Conservation (phyloP, 2,888 invertebrate species). For the Sialis fuliginosa region DNA sequence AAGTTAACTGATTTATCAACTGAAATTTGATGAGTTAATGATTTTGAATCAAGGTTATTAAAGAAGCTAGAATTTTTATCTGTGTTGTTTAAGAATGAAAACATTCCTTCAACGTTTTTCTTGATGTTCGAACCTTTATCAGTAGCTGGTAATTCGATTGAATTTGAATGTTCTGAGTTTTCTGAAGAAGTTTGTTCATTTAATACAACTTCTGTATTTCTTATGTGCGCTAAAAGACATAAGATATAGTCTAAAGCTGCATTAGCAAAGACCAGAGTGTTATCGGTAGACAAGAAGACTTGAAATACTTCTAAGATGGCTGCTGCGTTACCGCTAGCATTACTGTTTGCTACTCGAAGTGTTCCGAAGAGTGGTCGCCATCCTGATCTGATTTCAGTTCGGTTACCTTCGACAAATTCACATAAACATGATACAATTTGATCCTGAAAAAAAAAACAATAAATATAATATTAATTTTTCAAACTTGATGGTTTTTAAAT, state of each 20-base stretch:
- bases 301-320: slow-evolving; percentile 81
- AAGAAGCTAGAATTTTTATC: slow-evolving; percentile 15
- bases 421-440: slow-evolving; percentile 88
- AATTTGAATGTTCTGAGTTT: slow-evolving; percentile 22
- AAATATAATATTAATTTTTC: background rate
- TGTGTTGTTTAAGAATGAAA: slow-evolving; percentile 20
- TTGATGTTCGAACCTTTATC: background rate
- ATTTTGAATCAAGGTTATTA: slow-evolving; percentile 13
- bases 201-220: slow-evolving; percentile 45
- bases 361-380: slow-evolving; percentile 95
- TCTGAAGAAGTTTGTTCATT: slow-evolving; percentile 24
- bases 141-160: slow-evolving; percentile 21
- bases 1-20: slow-evolving; percentile 23
- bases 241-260: slow-evolving; percentile 87
- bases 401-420: slow-evolving; percentile 88
- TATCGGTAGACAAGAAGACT: slow-evolving; percentile 83
- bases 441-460: slow-evolving; percentile 35
- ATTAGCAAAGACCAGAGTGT: slow-evolving; percentile 83
- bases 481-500: background rate
- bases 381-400: slow-evolving; percentile 84
- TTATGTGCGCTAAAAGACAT: slow-evolving; percentile 63
- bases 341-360: slow-evolving; percentile 63
- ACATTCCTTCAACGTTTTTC: slow-evolving; percentile 4
- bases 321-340: slow-evolving; percentile 44
- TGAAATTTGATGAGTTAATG: background rate